phyloP scores from a whole-genome alignment of 1,140 invertebrate genomes.

The Drosophila pseudoobscura region DNA sequence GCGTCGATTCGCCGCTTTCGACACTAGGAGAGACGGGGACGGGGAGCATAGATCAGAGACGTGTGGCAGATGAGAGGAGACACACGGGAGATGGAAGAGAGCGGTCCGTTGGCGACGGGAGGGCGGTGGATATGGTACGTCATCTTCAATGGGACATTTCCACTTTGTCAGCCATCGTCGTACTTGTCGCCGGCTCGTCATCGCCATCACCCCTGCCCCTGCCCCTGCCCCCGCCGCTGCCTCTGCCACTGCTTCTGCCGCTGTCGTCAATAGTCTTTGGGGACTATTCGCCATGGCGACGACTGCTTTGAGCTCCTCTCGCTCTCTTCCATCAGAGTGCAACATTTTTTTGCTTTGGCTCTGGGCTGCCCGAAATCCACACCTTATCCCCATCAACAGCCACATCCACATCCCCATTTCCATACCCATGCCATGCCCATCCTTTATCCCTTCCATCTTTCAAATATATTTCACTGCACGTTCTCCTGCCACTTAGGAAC shows the following conservation, averaged over 20 bases:
- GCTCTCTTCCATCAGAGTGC: neutral
- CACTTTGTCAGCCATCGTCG: constrained; percentile 71
- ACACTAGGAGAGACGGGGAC: neutral
- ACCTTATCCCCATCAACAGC: no score
- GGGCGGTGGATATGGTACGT: constrained; percentile 45
- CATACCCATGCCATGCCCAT: constrained; percentile 20
- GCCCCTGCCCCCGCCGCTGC: neutral
- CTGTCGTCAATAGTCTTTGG: constrained; percentile 26
- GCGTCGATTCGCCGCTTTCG: constrained; percentile 52
- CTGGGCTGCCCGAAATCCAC: neutral
- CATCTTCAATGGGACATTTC: constrained; percentile 74
- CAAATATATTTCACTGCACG: constrained; percentile 77
- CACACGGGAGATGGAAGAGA: neutral
- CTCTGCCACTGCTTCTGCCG: neutral
- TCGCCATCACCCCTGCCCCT: constrained; percentile 12
- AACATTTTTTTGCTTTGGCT: neutral
- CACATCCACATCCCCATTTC: neutral
- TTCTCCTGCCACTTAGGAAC: constrained; percentile 76
- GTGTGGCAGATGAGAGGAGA: no score
- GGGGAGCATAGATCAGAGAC: no score
- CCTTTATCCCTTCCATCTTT: constrained; percentile 10
- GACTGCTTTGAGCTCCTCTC: constrained; percentile 11
- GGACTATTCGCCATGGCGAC: constrained; percentile 53
- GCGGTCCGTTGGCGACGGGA: neutral
- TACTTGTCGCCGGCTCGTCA: constrained; percentile 39